phyloP scores from a whole-genome alignment of 2,888 invertebrate genomes.

The Meteorus cinctellus region DNA sequence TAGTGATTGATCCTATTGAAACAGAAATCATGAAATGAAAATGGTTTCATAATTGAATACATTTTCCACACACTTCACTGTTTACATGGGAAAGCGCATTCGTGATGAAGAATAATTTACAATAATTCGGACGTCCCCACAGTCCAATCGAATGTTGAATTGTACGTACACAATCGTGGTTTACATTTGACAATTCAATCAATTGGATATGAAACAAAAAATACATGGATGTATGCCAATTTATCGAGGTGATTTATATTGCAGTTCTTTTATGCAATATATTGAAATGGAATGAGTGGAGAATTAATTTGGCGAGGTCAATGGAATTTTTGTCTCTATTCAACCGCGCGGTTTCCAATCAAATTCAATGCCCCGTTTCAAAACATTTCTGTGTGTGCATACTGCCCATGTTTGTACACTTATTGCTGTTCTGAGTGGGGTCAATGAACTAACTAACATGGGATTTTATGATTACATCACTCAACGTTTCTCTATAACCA shows the following conservation, averaged over 20 bases:
- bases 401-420: background rate
- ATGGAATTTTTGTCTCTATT: conserved; percentile 20
- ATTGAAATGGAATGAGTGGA: background rate
- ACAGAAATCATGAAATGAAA: no score
- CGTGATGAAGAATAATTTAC: no score
- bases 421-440: background rate
- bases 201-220: background rate
- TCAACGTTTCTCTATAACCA: background rate
- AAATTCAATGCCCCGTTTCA: conserved; percentile 14
- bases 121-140: no score
- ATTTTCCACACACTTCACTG: no score
- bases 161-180: no score
- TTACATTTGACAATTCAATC: background rate
- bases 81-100: no score
- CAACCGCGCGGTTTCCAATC: conserved; percentile 17
- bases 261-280: background rate
- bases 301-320: conserved; percentile 22
- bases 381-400: background rate
- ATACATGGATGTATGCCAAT: background rate
- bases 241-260: background rate
- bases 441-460: conserved; percentile 19
- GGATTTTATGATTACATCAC: conserved; percentile 15
- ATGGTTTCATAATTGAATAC: no score
- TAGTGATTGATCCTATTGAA: no score
- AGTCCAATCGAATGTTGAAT: no score